phyloP scores from a whole-genome alignment of 2,113 vertebrate species.

The Hypocryptadius cinnamomeus region DNA sequence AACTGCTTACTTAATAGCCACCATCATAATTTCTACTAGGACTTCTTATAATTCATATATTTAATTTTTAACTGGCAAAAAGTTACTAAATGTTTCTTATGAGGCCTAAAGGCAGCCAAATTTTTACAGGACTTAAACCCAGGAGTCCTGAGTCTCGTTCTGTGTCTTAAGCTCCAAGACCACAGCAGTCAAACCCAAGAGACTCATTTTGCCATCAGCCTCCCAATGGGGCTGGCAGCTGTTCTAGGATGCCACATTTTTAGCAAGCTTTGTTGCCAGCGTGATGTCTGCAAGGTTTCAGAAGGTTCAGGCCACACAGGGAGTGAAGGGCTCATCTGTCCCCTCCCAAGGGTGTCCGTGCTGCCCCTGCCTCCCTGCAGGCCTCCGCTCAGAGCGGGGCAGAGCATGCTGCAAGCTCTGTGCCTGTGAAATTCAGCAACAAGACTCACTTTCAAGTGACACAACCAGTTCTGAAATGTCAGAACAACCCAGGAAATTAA shows the following conservation, averaged over 20 bases:
- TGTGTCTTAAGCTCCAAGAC: background rate
- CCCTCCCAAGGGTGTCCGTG: background rate
- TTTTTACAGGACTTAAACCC: background rate
- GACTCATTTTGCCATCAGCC: background rate
- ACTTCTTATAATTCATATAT: background rate
- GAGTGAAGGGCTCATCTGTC: background rate
- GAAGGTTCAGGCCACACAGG: background rate
- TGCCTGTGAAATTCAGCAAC: background rate
- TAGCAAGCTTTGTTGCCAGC: background rate
- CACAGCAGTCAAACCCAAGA: background rate
- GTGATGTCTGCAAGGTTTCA: background rate
- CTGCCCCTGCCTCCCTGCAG: background rate
- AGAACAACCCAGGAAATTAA: background rate
- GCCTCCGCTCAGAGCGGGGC: background rate
- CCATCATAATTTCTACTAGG: background rate
- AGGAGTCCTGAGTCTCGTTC: background rate
- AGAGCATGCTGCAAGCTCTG: background rate
- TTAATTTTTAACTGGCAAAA: background rate
- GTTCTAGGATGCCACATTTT: background rate
- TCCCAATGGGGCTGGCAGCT: background rate
- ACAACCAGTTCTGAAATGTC: background rate
- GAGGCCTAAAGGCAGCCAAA: background rate
- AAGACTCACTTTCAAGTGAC: background rate
- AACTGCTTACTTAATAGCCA: background rate
- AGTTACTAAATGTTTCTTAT: background rate